Evolutionary conservation across 2,888 invertebrate genomes (phyloP).

Genomic region (Andricus curvator): DNA sequence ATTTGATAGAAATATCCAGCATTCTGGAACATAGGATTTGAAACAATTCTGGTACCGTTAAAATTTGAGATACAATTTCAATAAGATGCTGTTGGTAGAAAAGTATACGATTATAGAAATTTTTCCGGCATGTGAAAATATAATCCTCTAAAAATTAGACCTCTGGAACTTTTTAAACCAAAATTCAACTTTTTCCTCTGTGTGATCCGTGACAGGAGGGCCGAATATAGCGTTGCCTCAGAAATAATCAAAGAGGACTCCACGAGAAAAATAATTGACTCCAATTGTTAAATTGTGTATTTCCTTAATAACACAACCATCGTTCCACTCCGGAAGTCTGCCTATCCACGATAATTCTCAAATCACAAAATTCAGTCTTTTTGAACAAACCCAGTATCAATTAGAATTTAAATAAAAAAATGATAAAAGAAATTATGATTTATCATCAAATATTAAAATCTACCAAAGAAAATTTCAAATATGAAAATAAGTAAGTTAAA

Average conservation of each 20-base stretch:
- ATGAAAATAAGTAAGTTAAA: not conserved
- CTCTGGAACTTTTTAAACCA: no score
- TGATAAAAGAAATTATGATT: not conserved
- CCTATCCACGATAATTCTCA: conserved; percentile 46
- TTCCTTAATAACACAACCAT: conserved; percentile 67
- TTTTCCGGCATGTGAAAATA: no score
- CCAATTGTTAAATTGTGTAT: conserved; percentile 75
- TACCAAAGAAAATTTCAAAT: not conserved
- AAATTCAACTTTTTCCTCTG: no score
- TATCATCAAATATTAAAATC: not conserved
- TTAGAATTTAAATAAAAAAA: not conserved
- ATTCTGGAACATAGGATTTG: no score
- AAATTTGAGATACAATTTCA: no score
- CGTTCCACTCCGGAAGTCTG: conserved; percentile 56
- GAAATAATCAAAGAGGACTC: conserved; percentile 65
- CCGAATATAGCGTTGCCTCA: conserved; percentile 52
- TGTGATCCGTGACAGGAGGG: conserved; percentile 45
- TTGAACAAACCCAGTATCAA: not conserved
- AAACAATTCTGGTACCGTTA: no score
- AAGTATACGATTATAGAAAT: no score
- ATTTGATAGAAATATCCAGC: no score
- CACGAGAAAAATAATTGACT: conserved; percentile 72
- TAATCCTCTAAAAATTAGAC: no score
- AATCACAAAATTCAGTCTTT: not conserved
- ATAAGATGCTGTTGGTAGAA: no score